Evolutionary conservation across 2,797 vertebrate genomes (phyloP).

Genomic region (Aratinga solstitialis): DNA sequence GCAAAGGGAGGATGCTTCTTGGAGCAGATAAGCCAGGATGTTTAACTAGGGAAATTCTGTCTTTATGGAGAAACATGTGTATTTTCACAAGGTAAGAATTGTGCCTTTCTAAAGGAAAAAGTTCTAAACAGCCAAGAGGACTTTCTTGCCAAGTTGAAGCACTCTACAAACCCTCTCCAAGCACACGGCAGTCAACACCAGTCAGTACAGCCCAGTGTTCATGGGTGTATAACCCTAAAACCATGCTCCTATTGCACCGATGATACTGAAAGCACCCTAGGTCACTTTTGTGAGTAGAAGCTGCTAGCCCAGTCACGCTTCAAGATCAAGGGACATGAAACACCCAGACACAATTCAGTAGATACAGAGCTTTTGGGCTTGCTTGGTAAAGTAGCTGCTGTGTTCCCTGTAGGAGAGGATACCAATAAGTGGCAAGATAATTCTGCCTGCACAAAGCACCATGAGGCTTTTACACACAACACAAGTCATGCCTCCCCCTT

Average conservation of each 20-base stretch:
- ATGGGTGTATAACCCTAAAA: neutral
- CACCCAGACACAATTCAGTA: neutral
- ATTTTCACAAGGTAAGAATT: constrained; percentile 60
- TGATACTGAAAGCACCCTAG: neutral
- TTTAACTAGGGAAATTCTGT: constrained; percentile 27
- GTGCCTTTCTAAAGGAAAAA: constrained; percentile 43
- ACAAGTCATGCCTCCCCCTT: neutral
- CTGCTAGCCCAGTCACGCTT: neutral
- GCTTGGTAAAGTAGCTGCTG: neutral
- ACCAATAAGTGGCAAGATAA: neutral
- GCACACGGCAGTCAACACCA: neutral
- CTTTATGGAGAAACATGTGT: constrained; percentile 13
- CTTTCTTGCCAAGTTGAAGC: constrained; percentile 2
- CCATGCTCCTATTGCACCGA: neutral
- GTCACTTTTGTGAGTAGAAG: neutral
- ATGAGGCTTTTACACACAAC: neutral
- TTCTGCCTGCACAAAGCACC: neutral
- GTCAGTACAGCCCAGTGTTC: neutral
- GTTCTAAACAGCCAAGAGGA: neutral
- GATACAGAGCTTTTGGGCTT: neutral
- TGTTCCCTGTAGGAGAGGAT: neutral
- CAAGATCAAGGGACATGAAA: neutral
- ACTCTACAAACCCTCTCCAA: neutral
- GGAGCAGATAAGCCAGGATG: constrained; percentile 29
- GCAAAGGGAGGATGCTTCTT: neutral